A percentile compares a stretch with the other conserved stretches of the same genome.
Evolutionary conservation across 1,140 invertebrate species (phyloP).

Genomic region (Steinernema feltiae): DNA sequence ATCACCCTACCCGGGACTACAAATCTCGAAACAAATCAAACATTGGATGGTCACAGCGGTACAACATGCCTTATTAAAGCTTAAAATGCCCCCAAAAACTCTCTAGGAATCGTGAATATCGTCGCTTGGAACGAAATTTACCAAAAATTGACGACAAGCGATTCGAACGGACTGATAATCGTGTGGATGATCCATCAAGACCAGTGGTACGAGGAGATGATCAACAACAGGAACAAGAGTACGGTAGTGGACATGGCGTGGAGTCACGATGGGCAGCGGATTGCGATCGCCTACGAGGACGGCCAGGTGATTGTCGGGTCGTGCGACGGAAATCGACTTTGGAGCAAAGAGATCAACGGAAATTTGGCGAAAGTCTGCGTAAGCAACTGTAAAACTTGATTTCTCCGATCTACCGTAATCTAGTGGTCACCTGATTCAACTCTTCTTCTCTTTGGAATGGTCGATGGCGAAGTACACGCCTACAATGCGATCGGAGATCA

Average conservation of each 20-base stretch:
- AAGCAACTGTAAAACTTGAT: too few relatives aligned
- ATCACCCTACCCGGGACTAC: not conserved
- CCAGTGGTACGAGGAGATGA: slow-evolving; percentile 98
- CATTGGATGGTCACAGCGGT: slow-evolving; percentile 86
- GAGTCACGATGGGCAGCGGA: slow-evolving; percentile 89
- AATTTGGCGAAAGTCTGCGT: slow-evolving; percentile 56
- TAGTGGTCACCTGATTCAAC: slow-evolving; percentile 91
- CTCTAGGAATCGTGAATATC: slow-evolving; percentile 66
- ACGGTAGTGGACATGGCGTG: slow-evolving; percentile 89
- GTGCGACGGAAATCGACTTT: slow-evolving; percentile 92
- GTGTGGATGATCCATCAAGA: slow-evolving; percentile 93
- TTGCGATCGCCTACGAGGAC: slow-evolving; percentile 97
- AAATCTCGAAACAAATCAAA: slow-evolving; percentile 90
- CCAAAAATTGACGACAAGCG: slow-evolving; percentile 91
- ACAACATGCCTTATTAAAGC: too few relatives aligned
- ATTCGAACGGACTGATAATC: slow-evolving; percentile 91
- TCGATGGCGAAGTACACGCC: slow-evolving; percentile 81
- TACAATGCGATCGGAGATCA: slow-evolving; percentile 83
- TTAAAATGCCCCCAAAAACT: too few relatives aligned
- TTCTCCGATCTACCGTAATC: too few relatives aligned
- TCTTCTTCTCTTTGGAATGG: slow-evolving; percentile 79
- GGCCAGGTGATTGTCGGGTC: slow-evolving; percentile 85
- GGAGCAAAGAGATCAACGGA: slow-evolving; percentile 91
- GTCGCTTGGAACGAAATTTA: slow-evolving; percentile 92
- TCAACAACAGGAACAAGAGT: slow-evolving; percentile 95